These are phyloP conservation scores for Trachemys scripta DNA, from an alignment of 2,113 vertebrate genomes.

Conservation along the genomic window DNA sequence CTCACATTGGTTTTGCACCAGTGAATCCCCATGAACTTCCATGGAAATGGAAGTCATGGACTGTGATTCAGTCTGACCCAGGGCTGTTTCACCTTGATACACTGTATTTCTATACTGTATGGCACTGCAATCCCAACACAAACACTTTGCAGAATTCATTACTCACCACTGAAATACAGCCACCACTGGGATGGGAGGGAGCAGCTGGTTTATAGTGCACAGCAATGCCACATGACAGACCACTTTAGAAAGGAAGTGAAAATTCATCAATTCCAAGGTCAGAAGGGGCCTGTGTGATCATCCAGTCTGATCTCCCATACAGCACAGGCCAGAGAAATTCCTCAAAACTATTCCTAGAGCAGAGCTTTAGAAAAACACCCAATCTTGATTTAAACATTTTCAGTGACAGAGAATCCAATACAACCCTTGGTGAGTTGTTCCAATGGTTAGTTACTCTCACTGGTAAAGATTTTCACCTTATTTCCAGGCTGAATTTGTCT, in stretches of 20 bases:
- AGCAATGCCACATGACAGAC: background rate
- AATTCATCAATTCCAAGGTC: background rate
- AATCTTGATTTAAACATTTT: too few relatives aligned
- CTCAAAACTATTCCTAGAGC: background rate
- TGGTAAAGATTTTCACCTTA: too few relatives aligned
- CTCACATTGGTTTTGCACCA: background rate
- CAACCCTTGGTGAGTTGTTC: too few relatives aligned
- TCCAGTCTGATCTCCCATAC: background rate
- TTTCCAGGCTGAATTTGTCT: background rate
- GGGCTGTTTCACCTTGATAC: background rate
- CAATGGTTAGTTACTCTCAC: too few relatives aligned
- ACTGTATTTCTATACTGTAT: background rate
- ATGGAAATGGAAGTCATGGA: background rate
- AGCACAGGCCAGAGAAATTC: background rate
- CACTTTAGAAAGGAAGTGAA: background rate
- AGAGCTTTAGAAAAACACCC: background rate
- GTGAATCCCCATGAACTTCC: too few relatives aligned
- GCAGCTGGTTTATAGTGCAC: background rate
- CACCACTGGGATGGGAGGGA: background rate
- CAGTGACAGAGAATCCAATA: too few relatives aligned
- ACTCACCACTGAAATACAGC: background rate
- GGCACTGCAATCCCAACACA: background rate
- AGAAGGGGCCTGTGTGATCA: too few relatives aligned
- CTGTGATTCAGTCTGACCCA: too few relatives aligned
- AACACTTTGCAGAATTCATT: background rate